Evolutionary conservation across 2,888 invertebrate genomes (phyloP).

Genomic region (Lymantria dispar): DNA sequence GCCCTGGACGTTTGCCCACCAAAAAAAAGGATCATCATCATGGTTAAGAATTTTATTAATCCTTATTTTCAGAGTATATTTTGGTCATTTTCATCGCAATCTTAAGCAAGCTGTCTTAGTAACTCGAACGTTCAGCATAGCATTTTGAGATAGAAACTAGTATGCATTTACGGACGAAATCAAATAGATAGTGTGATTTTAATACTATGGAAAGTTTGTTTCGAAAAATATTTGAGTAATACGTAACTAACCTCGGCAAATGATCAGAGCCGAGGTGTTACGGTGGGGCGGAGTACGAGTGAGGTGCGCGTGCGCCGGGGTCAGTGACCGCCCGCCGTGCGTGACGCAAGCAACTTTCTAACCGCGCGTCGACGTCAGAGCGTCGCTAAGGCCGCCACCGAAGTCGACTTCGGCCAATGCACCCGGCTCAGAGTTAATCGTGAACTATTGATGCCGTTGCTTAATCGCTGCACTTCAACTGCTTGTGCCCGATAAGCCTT

Average conservation of each 20-base stretch:
- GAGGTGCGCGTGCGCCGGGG: constrained; percentile 38
- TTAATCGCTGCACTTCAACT: constrained; percentile 11
- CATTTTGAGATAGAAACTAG: too few relatives aligned
- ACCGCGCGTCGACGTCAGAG: constrained; percentile 68
- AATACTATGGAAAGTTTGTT: too few relatives aligned
- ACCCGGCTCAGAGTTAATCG: constrained; percentile 30
- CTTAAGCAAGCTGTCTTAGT: too few relatives aligned
- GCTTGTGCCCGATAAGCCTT: neutral
- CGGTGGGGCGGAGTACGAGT: constrained; percentile 14
- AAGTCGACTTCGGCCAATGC: constrained; percentile 39
- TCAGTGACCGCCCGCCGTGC: constrained; percentile 62
- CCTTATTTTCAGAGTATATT: too few relatives aligned
- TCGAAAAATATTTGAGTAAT: neutral
- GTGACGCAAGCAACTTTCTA: constrained; percentile 82
- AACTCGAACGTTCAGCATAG: too few relatives aligned
- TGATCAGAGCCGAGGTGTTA: constrained; percentile 5
- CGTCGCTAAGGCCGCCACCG: constrained; percentile 58
- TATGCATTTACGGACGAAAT: too few relatives aligned
- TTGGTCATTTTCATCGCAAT: too few relatives aligned
- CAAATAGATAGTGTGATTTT: too few relatives aligned
- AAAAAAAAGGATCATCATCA: too few relatives aligned
- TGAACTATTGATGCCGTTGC: constrained; percentile 22
- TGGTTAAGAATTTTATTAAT: too few relatives aligned
- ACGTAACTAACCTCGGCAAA: constrained; percentile 1
- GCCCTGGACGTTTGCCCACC: too few relatives aligned